phyloP scores from a whole-genome alignment of 2,113 vertebrate species.

The Antechinus stuartii region DNA sequence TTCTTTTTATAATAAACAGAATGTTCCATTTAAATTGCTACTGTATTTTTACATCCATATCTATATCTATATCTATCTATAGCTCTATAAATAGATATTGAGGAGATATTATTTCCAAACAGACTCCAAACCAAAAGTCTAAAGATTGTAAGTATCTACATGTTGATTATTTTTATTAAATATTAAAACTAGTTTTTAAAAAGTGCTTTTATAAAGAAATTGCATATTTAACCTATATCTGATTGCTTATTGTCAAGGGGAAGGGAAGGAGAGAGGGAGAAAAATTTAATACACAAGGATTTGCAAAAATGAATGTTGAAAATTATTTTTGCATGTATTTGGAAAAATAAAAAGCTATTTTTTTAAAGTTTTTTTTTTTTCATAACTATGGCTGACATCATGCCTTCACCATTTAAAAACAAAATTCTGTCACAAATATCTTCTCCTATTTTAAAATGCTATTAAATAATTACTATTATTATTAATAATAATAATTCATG shows the following conservation, averaged over 20 bases:
- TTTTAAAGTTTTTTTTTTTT: background rate
- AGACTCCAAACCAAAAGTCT: background rate
- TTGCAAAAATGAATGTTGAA: too few relatives aligned
- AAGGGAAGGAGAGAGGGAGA: too few relatives aligned
- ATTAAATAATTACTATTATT: too few relatives aligned
- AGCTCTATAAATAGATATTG: too few relatives aligned
- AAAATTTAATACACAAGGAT: too few relatives aligned
- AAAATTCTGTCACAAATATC: background rate
- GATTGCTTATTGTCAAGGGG: too few relatives aligned
- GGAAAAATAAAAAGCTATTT: too few relatives aligned
- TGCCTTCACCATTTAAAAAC: background rate
- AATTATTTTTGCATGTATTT: too few relatives aligned
- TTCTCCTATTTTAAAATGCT: background rate
- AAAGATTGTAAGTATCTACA: background rate
- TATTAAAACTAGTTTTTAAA: constrained; percentile 8
- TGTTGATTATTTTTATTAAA: background rate
- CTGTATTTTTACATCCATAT: background rate
- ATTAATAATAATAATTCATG: background rate
- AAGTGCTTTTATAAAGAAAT: background rate
- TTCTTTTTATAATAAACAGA: background rate
- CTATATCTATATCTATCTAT: too few relatives aligned
- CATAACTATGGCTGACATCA: background rate
- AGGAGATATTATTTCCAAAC: background rate
- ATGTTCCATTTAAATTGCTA: background rate
- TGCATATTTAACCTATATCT: too few relatives aligned